phyloP scores from a whole-genome alignment of 1,140 invertebrate genomes.

The Musca vetustissima region DNA sequence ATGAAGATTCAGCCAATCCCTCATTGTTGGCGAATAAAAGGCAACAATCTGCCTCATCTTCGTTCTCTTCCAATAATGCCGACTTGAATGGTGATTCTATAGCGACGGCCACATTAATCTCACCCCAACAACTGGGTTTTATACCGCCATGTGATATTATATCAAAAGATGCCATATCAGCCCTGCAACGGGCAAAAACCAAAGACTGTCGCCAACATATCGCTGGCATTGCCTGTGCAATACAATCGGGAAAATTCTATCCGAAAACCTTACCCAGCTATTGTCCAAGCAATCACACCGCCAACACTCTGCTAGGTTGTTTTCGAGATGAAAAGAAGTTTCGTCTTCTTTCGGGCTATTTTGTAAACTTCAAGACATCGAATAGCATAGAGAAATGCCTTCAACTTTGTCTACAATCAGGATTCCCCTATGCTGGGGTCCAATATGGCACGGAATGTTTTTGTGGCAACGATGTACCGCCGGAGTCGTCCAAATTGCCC shows the following conservation, averaged over 20 bases:
- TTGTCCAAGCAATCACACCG: constrained; percentile 68
- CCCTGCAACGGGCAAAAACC: constrained; percentile 84
- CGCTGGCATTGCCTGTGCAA: constrained; percentile 81
- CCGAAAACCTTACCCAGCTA: constrained; percentile 71
- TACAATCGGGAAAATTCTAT: constrained; percentile 74
- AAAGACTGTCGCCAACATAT: constrained; percentile 84
- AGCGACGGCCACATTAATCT: neutral
- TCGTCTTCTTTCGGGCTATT: constrained; percentile 75
- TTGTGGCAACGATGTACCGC: constrained; percentile 79
- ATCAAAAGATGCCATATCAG: constrained; percentile 82
- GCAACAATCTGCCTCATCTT: neutral
- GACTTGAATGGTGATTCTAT: neutral
- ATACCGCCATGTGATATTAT: constrained; percentile 75
- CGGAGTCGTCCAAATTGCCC: constrained; percentile 64
- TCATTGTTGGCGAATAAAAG: neutral
- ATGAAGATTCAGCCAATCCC: constrained; percentile 19
- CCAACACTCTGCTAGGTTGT: constrained; percentile 78
- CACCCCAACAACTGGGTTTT: constrained; percentile 58
- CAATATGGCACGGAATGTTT: constrained; percentile 93
- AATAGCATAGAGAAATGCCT: constrained; percentile 82
- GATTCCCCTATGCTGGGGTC: constrained; percentile 87
- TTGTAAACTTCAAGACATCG: constrained; percentile 72
- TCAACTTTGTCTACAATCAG: constrained; percentile 84
- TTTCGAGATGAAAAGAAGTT: constrained; percentile 80
- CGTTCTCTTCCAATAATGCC: neutral